These are phyloP conservation scores for Nomada lathburiana DNA, from an alignment of 2,888 invertebrate genomes.

Conservation along the genomic window DNA sequence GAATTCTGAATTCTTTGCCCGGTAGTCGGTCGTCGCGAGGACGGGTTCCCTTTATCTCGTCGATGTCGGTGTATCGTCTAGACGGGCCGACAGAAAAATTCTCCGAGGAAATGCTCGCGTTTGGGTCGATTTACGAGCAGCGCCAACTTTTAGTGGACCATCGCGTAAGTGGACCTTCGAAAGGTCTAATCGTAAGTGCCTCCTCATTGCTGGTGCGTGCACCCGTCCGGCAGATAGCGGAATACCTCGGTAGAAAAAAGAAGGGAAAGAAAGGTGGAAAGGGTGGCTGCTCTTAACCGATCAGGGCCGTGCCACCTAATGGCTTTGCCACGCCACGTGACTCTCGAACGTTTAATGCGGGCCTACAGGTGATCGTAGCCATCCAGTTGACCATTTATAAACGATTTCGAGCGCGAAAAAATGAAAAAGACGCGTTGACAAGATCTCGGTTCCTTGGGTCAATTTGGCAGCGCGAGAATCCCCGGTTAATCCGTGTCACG, in stretches of 20 bases:
- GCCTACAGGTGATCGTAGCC: slow-evolving; percentile 44
- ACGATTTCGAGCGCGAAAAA: background rate
- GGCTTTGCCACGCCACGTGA: slow-evolving; percentile 57
- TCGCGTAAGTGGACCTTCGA: slow-evolving; percentile 66
- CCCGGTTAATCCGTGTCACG: no score
- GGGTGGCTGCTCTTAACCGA: slow-evolving; percentile 66
- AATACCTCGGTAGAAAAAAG: slow-evolving; percentile 34
- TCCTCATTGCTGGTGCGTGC: slow-evolving; percentile 72
- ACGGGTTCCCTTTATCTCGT: slow-evolving; percentile 4
- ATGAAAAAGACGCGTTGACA: background rate
- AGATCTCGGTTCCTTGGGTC: no score
- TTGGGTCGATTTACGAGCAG: slow-evolving; percentile 62
- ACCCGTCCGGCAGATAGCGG: slow-evolving; percentile 66
- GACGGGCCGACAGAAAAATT: slow-evolving; percentile 42
- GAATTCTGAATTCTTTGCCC: background rate
- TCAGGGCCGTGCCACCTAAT: slow-evolving; percentile 64
- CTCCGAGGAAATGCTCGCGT: slow-evolving; percentile 44
- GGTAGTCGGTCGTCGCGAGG: background rate
- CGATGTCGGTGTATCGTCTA: slow-evolving; percentile 42
- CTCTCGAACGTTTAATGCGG: slow-evolving; percentile 44
- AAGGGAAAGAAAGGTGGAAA: slow-evolving; percentile 23
- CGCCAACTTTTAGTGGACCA: slow-evolving; percentile 65
- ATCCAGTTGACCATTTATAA: background rate
- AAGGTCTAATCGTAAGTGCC: slow-evolving; percentile 70
- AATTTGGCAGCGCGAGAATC: no score